Evolutionary conservation across 1,140 invertebrate genomes (phyloP), one percentile per base, ranked within the genome.

Genomic region (Camponotus vicinus): DNA sequence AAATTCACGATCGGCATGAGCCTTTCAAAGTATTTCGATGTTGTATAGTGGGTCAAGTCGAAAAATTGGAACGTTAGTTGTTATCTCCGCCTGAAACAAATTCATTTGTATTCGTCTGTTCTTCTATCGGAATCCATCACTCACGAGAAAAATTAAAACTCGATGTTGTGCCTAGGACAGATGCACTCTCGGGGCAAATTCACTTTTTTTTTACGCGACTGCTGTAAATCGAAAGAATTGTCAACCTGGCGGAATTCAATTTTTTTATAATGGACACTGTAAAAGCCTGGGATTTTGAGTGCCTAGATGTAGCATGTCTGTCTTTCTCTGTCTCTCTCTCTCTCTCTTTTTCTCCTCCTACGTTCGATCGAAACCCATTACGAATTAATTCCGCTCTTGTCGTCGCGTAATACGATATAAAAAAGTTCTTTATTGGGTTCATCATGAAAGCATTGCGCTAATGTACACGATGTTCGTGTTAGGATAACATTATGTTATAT

Each of bases 401-500:
- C 69, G 69, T 83, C 79, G 37, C 79, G 69, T 73, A 82, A 73
- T 59, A 32, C 40, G 21, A n/a, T 45, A 61, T 61, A 55, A 73
- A 61, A 73, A 61, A 75, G 27, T 83, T 83, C 79, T 73, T 64
- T 34, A 83, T 75, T 70, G 69, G 49, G 79, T 83, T 83, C 52
- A 83, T 75, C 40, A 52, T 61, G 69, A 42, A 61, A 42, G 57
- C 40, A 59, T 71, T 42, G 66, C 40, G 55, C 27, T 83, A 73
- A 73, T 83, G 69, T 61, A 61, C 69, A 61, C 69, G 69, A 37
- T 63, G 57, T 73, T 83, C 79, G 69, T 73, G 69, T 83, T 75
- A 73, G 79, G 42, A 75, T 75, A 83, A 83, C 79, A 61, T 83
- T 83, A 83, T 63, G 79, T 63, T 83, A 75, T 75, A 83, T 83